Evolutionary conservation across 2,888 invertebrate species (phyloP).

Genomic region (Chymomyza fuscimana): DNA sequence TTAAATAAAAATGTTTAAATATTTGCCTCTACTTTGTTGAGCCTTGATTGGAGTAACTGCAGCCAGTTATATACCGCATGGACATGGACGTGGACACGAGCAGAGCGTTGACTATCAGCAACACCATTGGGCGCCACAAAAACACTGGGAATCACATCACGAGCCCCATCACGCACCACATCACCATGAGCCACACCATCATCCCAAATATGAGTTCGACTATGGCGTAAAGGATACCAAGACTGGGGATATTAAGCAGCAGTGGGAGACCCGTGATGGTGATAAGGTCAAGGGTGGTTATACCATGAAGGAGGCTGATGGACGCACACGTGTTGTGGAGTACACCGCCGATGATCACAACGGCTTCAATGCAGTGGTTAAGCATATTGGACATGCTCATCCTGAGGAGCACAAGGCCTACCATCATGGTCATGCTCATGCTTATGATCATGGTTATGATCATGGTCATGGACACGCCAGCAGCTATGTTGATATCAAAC

Average conservation of each 20-base stretch:
- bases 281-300: constrained; percentile 81
- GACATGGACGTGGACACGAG: constrained; percentile 45
- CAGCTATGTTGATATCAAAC: constrained; percentile 75
- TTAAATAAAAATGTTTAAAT: constrained; percentile 43
- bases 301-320: constrained; percentile 80
- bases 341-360: constrained; percentile 81
- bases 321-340: constrained; percentile 81
- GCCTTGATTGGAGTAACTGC: constrained; percentile 45
- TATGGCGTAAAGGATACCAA: constrained; percentile 81
- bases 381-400: constrained; percentile 79
- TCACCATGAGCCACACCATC: constrained; percentile 79
- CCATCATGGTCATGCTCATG: constrained; percentile 51
- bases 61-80: constrained; percentile 53
- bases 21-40: constrained; percentile 46
- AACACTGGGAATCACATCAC: constrained; percentile 60
- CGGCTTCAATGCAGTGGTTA: constrained; percentile 81
- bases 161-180: constrained; percentile 35
- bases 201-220: constrained; percentile 80
- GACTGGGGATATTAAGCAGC: constrained; percentile 80
- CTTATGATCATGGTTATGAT: constrained; percentile 47
- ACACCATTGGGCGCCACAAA: constrained; percentile 40
- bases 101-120: constrained; percentile 63
- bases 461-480: constrained; percentile 69
- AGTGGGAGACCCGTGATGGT: constrained; percentile 81
- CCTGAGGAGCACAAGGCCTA: constrained; percentile 64